phyloP scores from a whole-genome alignment of 2,113 vertebrate species.

The Sciurus niger region DNA sequence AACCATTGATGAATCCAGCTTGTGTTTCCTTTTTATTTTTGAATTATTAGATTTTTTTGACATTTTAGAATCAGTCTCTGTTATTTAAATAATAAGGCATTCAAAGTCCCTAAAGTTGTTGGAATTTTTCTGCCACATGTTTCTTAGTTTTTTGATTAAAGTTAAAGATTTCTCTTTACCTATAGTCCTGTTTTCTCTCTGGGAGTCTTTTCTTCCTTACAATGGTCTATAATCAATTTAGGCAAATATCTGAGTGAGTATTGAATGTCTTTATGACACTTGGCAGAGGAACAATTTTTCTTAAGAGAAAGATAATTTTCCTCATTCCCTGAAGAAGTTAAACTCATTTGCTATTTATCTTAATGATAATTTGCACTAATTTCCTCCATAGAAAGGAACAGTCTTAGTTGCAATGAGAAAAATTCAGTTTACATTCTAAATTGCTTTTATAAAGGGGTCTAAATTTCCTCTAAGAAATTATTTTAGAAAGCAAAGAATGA shows the following conservation, averaged over 20 bases:
- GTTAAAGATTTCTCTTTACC: not conserved
- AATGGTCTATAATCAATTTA: not conserved
- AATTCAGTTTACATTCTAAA: not conserved
- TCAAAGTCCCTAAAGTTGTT: not conserved
- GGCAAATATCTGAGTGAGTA: not conserved
- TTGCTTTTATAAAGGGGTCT: not conserved
- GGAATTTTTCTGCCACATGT: not conserved
- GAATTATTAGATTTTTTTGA: not conserved
- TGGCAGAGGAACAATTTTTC: not conserved
- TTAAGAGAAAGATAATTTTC: not conserved
- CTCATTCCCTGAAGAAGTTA: not conserved
- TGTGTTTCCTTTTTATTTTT: not conserved
- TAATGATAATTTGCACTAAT: conserved; percentile 26
- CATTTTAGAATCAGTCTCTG: not conserved
- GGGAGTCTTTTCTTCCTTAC: not conserved
- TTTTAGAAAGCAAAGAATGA: conserved; percentile 28
- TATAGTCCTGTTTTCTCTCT: not conserved
- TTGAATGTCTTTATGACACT: not conserved
- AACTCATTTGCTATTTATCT: not conserved
- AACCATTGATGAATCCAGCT: not conserved
- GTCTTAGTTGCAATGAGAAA: not conserved
- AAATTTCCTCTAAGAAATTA: conserved; percentile 23
- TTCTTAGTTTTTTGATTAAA: conserved; percentile 33
- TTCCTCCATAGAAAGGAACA: not conserved
- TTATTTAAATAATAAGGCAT: not conserved